Base-by-base conservation (phyloP, 2,797 vertebrate genomes). In the Anniella stebbinsi region DNA sequence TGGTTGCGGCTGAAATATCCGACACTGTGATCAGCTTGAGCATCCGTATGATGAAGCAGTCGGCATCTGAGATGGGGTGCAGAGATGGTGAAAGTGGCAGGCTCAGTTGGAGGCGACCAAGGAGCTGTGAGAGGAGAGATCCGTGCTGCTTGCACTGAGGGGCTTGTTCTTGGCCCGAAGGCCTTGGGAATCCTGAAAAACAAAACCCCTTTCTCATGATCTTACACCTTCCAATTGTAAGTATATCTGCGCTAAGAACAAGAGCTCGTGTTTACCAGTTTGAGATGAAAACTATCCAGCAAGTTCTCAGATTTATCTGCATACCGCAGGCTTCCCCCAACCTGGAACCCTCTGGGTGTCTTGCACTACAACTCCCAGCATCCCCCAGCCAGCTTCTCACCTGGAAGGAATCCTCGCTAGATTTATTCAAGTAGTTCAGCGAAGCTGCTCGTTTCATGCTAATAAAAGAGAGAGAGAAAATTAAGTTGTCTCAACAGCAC, bases 391-490 rank as follows among this genome's bases (percentile, higher is more conserved):
- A 25, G 18, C 21, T 23, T 57, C 96, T 98, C 95, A 99, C 99
- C 98, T 99, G 98, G 94, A 98, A 98, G 0, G 97, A 93, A 81
- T 98, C 98, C 3, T 99, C 98, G 0, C 96, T 98, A 91, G 98
- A 97, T 95, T 98, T 98, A 95, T 99, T 99, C 96, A 99, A 97
- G 93, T 98, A 98, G 96, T 98, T 99, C 92, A 99, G 96, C 1
- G 99, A 99, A 0, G 98, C 98, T 7, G 99, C 98, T 95, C 99
- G 97, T 94, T 99, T 99, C 98, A 99, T 99, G 96, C 99, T 99
- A 93, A 89, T 75, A 91, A 90, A 88, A 80, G 81, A 23, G 51
- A 93, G 73, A 90, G 92, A 93, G 48, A 93, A 80, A 89, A 91
- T 57, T 70, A 72, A 70, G 30, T 67, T 77, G 30, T 48, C 33